Conservation (phyloP, 1,140 invertebrate genomes). For the Drosophila prosaltans region DNA sequence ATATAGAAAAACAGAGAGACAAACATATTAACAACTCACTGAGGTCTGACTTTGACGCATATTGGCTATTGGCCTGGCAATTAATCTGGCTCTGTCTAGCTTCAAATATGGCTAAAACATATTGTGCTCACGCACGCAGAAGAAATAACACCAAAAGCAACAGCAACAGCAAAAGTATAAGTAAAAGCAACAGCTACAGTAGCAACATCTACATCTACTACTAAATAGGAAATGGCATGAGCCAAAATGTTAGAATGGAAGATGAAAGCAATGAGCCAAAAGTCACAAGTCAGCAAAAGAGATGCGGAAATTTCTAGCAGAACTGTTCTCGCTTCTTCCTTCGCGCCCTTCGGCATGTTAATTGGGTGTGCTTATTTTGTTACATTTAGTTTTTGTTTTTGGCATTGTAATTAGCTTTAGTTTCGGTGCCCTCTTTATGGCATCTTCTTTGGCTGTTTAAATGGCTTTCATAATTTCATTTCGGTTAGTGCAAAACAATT, state of each 20-base stretch:
- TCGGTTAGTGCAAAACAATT: conserved; percentile 39
- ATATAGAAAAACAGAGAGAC: conserved; percentile 22
- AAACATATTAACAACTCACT: conserved; percentile 61
- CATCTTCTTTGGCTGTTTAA: conserved; percentile 35
- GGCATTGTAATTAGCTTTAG: conserved; percentile 43
- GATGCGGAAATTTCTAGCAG: too few relatives aligned
- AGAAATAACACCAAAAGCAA: conserved; percentile 49
- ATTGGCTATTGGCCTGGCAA: conserved; percentile 74
- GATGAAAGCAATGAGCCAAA: conserved; percentile 6
- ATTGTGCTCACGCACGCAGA: conserved; percentile 61
- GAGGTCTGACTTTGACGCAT: conserved; percentile 59
- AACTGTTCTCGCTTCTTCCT: too few relatives aligned
- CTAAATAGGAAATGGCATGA: background rate
- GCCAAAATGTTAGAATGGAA: background rate
- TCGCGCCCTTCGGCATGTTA: background rate
- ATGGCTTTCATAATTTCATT: conserved; percentile 42
- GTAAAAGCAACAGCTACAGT: too few relatives aligned
- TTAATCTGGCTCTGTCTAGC: conserved; percentile 61
- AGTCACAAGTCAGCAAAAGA: conserved; percentile 3
- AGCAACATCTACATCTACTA: background rate
- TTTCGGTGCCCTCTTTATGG: conserved; percentile 17
- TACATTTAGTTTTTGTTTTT: conserved; percentile 19
- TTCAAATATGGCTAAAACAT: conserved; percentile 56
- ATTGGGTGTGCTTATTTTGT: conserved; percentile 14
- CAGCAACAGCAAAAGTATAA: conserved; percentile 11